Percentiles rank a stretch among this genome's conserved stretches.
phyloP scores from a whole-genome alignment of 2,113 vertebrate species.

The Herpailurus yagouaroundi region DNA sequence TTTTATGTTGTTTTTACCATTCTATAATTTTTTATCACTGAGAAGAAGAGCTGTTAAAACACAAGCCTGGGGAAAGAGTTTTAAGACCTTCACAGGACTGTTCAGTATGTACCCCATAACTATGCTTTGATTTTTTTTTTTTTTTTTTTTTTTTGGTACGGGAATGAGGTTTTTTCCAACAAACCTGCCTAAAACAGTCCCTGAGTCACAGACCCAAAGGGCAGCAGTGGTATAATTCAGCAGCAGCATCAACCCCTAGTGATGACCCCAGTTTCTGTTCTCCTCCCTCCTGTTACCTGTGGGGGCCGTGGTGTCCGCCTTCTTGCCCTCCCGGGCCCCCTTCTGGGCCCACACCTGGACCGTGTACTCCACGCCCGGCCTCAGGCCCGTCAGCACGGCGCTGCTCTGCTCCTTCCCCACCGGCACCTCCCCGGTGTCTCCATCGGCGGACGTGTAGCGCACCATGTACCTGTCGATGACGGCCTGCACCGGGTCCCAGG shows the following conservation, averaged over 20 bases:
- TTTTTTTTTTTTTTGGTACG: not conserved
- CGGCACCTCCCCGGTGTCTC: constrained; percentile 83
- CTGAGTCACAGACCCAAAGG: not conserved
- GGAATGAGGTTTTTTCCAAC: not conserved
- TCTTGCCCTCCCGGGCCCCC: constrained; percentile 84
- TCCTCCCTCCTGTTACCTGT: constrained; percentile 84
- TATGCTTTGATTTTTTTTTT: not conserved
- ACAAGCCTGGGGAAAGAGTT: not conserved
- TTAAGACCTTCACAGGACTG: not conserved
- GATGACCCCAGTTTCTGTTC: not conserved
- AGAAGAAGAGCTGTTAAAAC: not conserved
- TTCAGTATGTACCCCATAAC: not conserved
- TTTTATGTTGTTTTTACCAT: not conserved
- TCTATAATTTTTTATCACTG: not conserved
- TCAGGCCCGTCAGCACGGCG: constrained; percentile 84
- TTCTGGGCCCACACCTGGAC: constrained; percentile 88
- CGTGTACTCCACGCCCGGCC: constrained; percentile 84
- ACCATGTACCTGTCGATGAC: constrained; percentile 89
- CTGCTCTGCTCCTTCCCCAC: constrained; percentile 84
- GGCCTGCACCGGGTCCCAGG: constrained; percentile 88
- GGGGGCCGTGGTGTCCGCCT: constrained; percentile 79
- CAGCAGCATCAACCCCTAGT: not conserved
- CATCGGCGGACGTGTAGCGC: constrained; percentile 86
- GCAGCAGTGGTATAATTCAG: not conserved
- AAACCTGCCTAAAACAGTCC: not conserved